Evolutionary conservation across 2,888 invertebrate genomes (phyloP), one percentile per base, ranked within the genome.

Genomic region (Melanotus villosus): DNA sequence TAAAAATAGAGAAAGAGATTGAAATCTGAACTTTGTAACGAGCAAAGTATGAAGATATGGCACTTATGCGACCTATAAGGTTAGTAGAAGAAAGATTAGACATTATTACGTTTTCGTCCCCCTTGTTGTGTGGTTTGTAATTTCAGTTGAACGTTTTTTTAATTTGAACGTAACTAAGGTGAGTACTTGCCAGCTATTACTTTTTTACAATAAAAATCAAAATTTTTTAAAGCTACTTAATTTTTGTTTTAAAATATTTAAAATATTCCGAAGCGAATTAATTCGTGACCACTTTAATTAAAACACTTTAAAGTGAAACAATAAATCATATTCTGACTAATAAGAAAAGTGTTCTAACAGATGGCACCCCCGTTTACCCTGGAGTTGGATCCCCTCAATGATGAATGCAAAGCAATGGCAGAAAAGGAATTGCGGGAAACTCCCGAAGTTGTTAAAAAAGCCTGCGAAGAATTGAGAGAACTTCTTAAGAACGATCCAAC

Each of bases 361-460:
- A 83, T 84, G 83, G 80, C 81, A 71, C 82, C 84, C 74, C 85
- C 86, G 14, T 91, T 92, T 80, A 85, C 85, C 73, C 78, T 93
- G 71, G 90, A 92, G 76, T 83, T 87, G 64, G 87, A 84, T 67
- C 90, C 90, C 75, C 80, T 90, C 47, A 86, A 84, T 68, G 88
- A 88, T 0, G 91, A 90, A 76, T 85, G 89, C 0, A 82, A 85
- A 77, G 87, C 86, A 68, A 77, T 90, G 7, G 93, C 93, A 6
- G 87, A 88, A 77, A 85, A 82, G 21, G 92, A 93, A 81, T 83
- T 93, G 7, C 85, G 92, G 7, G 93, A 93, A 85, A 92, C 91
- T 0, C 91, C 92, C 0, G 93, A 93, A 82, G 82, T 87, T 65
- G 88, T 90, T 0, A 84, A 87, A 50, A 88, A 89, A 73, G 90